A percentile compares a stretch with the other conserved stretches of the same genome.
Conservation (phyloP, 1,140 invertebrate species). For the Rhysida immarginata region DNA sequence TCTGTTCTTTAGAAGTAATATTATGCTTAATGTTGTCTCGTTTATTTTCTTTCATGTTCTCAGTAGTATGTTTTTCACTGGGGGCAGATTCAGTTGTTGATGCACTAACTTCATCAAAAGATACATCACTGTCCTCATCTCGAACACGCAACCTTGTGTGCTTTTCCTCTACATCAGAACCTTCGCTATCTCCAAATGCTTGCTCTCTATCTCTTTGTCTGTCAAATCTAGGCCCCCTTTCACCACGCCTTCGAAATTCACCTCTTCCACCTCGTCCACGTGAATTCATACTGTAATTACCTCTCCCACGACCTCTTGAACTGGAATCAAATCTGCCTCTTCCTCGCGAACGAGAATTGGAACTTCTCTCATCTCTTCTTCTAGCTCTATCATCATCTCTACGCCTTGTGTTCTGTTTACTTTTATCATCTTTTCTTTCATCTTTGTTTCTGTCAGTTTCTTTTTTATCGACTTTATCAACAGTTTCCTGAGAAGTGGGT, state of each 20-base stretch:
- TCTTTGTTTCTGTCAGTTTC: background rate
- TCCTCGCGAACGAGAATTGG: slow-evolving; percentile 20
- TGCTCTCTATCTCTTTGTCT: slow-evolving; percentile 17
- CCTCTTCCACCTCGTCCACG: slow-evolving; percentile 14
- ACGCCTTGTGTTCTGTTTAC: slow-evolving; percentile 6
- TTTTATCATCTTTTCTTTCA: slow-evolving; percentile 2
- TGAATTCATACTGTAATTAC: background rate
- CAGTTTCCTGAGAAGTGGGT: background rate
- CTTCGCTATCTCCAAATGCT: slow-evolving; percentile 17
- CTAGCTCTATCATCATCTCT: slow-evolving; percentile 19
- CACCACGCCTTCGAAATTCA: slow-evolving; percentile 13
- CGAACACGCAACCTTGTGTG: slow-evolving; percentile 19
- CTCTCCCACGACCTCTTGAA: slow-evolving; percentile 2
- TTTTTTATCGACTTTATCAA: slow-evolving; percentile 12
- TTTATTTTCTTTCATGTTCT: slow-evolving; percentile 3
- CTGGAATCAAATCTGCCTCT: slow-evolving; percentile 13
- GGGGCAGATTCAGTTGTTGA: slow-evolving; percentile 18
- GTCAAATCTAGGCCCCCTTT: slow-evolving; percentile 19
- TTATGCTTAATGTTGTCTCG: slow-evolving; percentile 10
- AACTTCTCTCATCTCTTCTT: slow-evolving; percentile 20
- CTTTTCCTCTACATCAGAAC: slow-evolving; percentile 21
- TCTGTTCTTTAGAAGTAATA: slow-evolving; percentile 12
- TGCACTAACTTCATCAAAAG: slow-evolving; percentile 25
- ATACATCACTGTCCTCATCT: slow-evolving; percentile 28
- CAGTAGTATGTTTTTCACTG: slow-evolving; percentile 13